A percentile compares a stretch with the other conserved stretches of the same genome.
phyloP scores from a whole-genome alignment of 2,113 vertebrate genomes.

The Burhinus oedicnemus region DNA sequence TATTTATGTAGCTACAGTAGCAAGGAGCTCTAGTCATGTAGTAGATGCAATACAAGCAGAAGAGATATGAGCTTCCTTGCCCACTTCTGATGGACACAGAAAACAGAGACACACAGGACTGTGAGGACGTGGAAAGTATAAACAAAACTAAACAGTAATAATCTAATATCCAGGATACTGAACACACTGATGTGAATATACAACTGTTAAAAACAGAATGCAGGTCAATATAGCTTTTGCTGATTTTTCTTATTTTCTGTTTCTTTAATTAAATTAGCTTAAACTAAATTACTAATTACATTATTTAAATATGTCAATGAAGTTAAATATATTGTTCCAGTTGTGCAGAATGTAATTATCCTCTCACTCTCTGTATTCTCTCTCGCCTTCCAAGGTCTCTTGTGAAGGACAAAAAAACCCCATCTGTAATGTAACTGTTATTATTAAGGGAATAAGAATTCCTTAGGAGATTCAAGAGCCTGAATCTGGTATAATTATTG shows the following conservation, averaged over 20 bases:
- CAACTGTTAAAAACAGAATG: background rate
- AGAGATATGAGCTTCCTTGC: background rate
- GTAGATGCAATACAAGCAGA: background rate
- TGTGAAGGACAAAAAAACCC: background rate
- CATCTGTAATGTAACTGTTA: background rate
- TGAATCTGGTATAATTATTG: background rate
- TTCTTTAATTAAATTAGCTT: background rate
- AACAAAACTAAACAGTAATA: background rate
- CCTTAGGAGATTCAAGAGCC: background rate
- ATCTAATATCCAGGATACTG: background rate
- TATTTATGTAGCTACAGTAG: background rate
- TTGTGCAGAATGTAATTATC: background rate
- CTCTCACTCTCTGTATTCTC: background rate
- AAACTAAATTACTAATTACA: background rate
- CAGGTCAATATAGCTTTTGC: background rate
- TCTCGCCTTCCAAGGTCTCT: background rate
- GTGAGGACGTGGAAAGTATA: background rate
- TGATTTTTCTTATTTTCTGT: background rate
- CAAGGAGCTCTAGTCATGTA: background rate
- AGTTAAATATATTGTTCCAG: background rate
- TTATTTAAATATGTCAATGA: background rate
- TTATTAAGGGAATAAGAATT: background rate
- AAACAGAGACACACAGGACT: background rate
- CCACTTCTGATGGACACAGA: background rate
- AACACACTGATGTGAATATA: background rate